Base-by-base conservation (phyloP, 2,888 invertebrate genomes). In the Aspidiotus rigidus region DNA sequence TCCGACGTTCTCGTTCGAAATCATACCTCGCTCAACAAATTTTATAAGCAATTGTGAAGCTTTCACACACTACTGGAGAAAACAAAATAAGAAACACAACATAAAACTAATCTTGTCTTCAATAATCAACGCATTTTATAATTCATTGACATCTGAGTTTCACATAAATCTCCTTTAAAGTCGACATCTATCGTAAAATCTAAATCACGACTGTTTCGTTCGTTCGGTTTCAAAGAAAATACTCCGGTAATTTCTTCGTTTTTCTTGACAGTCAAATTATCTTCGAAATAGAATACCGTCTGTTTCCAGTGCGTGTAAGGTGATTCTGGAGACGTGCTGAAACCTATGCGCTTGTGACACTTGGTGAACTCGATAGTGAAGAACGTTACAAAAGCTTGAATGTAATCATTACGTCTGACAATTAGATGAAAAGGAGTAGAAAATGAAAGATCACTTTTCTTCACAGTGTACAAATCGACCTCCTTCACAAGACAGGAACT, bases 261-360 rank as follows among this genome's bases (percentile, higher is more conserved):
- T 76, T 93, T 93, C 78, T 97, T 97, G 49, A 93, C 94, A 2
- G 99, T 99, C 83, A 99, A 49, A 67, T 72, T 73, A 75, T 98
- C 95, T 77, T 95, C 91, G 75, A 98, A 88, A 79, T 99, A 99
- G 81, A 99, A 99, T 64, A 99, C 98, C 8, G 90, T 92, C 79
- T 97, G 96, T 79, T 99, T 99, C 99, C 99, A 99, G 79, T 99
- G 99, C 28, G 99, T 99, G 80, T 99, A 98, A 42, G 92, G 91
- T 1, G 93, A 90, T 78, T 98, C 98, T 0, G 99, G 99, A 0
- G 94, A 94, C 70, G 99, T 99, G 76, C 96, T 97, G 81, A 99
- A 99, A 39, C 98, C 97, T 73, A 94, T 91, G 70, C 94, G 85
- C 81, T 97, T 99, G 83, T 99, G 99, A 75, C 96, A 99, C 83